Conservation (phyloP, 37 sponge, comb jelly and placozoan genomes). For the Halisarca cf. caerulea region DNA sequence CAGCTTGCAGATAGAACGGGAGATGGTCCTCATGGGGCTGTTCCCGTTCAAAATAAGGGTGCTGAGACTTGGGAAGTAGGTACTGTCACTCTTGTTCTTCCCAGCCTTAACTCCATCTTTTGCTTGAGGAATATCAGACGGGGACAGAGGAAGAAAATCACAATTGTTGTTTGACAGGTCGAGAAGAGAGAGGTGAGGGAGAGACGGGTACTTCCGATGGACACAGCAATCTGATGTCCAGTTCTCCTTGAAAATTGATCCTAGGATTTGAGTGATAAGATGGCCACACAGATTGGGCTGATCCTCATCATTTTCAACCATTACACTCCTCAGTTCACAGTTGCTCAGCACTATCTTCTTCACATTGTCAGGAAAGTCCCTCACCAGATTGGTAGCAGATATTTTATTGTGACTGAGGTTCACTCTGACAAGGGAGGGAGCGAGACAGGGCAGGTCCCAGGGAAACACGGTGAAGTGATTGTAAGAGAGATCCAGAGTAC, state of each 20-base stretch:
- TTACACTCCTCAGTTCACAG: constrained; percentile 9
- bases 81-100: background rate
- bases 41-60: constrained; percentile 55
- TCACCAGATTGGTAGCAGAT: constrained; percentile 33
- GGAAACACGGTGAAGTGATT: constrained; percentile 67
- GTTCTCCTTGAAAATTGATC: background rate
- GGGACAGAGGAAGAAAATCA: constrained; percentile 22
- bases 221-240: background rate
- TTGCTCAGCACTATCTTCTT: constrained; percentile 24
- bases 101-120: background rate
- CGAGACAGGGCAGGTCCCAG: constrained; percentile 69
- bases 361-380: constrained; percentile 43
- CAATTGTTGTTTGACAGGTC: constrained; percentile 49
- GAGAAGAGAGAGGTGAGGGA: constrained; percentile 50
- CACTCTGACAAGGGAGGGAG: constrained; percentile 65
- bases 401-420: constrained; percentile 43
- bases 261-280: background rate
- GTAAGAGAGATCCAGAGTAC: constrained; percentile 52
- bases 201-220: constrained; percentile 40
- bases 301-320: background rate
- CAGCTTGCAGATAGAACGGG: constrained; percentile 44
- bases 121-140: background rate
- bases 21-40: constrained; percentile 14
- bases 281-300: background rate
- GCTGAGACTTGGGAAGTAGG: constrained; percentile 53